These are phyloP conservation scores for Trichomalopsis sarcophagae DNA, from an alignment of 1,140 invertebrate genomes.

Conservation along the genomic window DNA sequence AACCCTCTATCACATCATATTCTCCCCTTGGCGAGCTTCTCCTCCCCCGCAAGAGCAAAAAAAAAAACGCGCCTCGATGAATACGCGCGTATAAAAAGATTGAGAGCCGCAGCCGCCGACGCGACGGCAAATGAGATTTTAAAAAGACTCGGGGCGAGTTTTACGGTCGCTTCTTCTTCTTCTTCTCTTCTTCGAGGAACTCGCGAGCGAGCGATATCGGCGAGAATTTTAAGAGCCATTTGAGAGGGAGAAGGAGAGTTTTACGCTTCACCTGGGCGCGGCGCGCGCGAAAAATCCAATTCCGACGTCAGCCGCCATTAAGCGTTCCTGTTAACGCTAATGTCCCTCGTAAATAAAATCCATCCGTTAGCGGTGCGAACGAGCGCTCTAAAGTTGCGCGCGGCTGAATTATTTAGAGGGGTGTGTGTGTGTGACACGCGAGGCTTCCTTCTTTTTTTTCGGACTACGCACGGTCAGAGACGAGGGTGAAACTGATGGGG, in stretches of 20 bases:
- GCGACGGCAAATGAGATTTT: constrained; percentile 36
- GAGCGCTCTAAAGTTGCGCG: constrained; percentile 11
- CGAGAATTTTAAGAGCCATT: constrained; percentile 53
- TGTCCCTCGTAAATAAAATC: constrained; percentile 52
- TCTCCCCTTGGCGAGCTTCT: background rate
- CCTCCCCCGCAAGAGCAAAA: background rate
- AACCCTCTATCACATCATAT: background rate
- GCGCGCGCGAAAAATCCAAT: constrained; percentile 47
- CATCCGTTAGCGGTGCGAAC: constrained; percentile 12
- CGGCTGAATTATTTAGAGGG: constrained; percentile 7
- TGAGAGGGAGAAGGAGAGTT: constrained; percentile 18
- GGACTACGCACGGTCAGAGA: background rate
- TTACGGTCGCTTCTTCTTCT: constrained; percentile 45
- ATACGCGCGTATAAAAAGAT: constrained; percentile 32
- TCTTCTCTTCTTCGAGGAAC: constrained; percentile 20
- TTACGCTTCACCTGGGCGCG: constrained; percentile 36
- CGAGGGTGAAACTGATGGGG: background rate
- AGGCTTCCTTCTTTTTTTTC: background rate
- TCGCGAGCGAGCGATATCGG: constrained; percentile 36
- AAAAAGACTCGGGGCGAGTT: constrained; percentile 36
- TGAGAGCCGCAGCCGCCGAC: constrained; percentile 1
- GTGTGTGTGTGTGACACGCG: background rate
- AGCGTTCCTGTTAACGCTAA: constrained; percentile 51
- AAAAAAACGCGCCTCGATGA: constrained; percentile 17
- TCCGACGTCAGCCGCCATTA: constrained; percentile 39